phyloP scores from a whole-genome alignment of 2,113 vertebrate genomes.

The Nannospalax galili region DNA sequence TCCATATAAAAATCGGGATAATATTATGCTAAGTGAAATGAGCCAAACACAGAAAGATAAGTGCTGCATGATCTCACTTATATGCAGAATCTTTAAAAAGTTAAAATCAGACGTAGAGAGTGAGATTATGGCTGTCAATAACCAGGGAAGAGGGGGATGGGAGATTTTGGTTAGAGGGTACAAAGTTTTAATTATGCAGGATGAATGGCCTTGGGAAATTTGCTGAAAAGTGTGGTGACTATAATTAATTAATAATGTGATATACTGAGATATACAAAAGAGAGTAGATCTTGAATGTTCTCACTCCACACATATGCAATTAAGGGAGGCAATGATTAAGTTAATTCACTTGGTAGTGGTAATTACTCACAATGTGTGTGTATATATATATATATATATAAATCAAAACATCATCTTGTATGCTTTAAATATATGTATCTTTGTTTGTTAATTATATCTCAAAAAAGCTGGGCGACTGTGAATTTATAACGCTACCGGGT shows the following conservation, averaged over 20 bases:
- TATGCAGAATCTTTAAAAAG: neutral
- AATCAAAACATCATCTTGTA: neutral
- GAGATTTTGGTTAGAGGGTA: neutral
- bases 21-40: neutral
- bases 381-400: no score
- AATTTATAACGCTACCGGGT: neutral
- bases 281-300: neutral
- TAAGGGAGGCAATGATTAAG: neutral
- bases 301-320: neutral
- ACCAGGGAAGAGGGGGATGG: no score
- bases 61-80: neutral
- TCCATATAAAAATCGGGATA: neutral
- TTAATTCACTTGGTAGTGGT: neutral
- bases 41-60: neutral
- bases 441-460: neutral
- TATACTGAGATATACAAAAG: neutral
- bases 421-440: neutral
- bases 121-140: neutral
- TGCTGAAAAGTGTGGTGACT: neutral
- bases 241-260: neutral
- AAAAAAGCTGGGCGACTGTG: neutral
- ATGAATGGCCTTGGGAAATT: neutral
- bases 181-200: neutral
- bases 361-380: constrained; percentile 18
- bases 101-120: neutral